phyloP scores from a whole-genome alignment of 2,888 invertebrate genomes.

The Synanthedon myopaeformis region DNA sequence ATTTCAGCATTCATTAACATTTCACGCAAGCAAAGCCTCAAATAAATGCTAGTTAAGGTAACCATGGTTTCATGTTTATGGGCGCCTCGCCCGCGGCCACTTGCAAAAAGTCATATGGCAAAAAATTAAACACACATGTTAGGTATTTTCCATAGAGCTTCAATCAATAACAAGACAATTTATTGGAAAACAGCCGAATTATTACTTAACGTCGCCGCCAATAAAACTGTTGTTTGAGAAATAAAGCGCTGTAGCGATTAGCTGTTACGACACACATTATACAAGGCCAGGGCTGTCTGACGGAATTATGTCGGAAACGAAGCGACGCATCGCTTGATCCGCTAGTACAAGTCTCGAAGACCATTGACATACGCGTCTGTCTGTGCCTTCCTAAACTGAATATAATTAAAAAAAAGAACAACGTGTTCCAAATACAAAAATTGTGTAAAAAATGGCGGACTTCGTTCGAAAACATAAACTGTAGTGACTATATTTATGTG shows the following conservation, averaged over 20 bases:
- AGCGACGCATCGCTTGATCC: slow-evolving; percentile 1
- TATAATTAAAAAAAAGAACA: background rate
- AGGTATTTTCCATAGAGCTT: background rate
- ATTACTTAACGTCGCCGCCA: background rate
- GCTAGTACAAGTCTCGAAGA: slow-evolving; percentile 3
- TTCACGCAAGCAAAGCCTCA: too few relatives aligned
- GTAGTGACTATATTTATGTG: background rate
- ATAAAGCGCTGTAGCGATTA: slow-evolving; percentile 7
- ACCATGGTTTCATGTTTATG: too few relatives aligned
- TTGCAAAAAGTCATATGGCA: too few relatives aligned
- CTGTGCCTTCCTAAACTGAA: slow-evolving; percentile 1
- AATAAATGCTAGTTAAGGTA: too few relatives aligned
- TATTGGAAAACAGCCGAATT: background rate
- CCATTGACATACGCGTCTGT: slow-evolving; percentile 4
- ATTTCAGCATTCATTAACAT: too few relatives aligned
- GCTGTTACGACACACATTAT: slow-evolving; percentile 7
- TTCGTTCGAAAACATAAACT: background rate
- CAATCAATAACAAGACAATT: background rate
- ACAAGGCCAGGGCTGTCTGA: background rate
- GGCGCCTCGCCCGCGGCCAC: too few relatives aligned
- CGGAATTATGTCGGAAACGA: slow-evolving; percentile 1
- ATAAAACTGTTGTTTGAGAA: background rate
- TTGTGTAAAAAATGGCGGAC: background rate
- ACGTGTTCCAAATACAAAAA: background rate
- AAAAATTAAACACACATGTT: background rate